Conservation (phyloP, 2,888 invertebrate species). For the Trachelus iudaicus region DNA sequence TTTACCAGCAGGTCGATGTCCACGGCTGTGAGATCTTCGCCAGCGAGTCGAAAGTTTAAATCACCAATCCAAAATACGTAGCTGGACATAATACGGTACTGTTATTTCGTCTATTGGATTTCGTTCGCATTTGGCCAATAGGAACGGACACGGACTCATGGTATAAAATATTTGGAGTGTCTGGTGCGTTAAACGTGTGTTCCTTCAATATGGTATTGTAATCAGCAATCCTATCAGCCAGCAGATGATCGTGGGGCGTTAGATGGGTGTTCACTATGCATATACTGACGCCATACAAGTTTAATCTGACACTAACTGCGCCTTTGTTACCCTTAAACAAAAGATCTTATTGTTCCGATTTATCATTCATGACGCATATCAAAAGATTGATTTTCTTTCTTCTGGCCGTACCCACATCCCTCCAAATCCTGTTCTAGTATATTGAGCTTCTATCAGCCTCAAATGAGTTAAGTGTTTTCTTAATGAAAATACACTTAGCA, state of each 20-base stretch:
- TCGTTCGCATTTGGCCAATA: constrained; percentile 20
- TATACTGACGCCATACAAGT: constrained; percentile 87
- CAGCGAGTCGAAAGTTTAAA: constrained; percentile 84
- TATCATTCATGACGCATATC: constrained; percentile 9
- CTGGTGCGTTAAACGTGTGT: constrained; percentile 81
- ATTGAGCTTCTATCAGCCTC: constrained; percentile 86
- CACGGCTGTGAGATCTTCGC: constrained; percentile 72
- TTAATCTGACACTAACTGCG: constrained; percentile 88
- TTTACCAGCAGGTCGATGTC: constrained; percentile 76
- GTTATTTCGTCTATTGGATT: not conserved
- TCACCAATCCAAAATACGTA: constrained; percentile 95
- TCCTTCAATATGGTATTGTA: constrained; percentile 87
- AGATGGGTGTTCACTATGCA: constrained; percentile 92
- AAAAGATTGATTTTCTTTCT: not conserved
- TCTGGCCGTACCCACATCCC: constrained; percentile 86
- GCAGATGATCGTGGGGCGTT: constrained; percentile 87
- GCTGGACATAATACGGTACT: constrained; percentile 66
- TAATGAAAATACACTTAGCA: constrained; percentile 82
- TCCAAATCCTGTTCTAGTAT: constrained; percentile 89
- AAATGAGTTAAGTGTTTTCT: constrained; percentile 84
- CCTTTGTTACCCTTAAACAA: constrained; percentile 91
- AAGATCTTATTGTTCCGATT: not conserved
- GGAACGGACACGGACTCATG: constrained; percentile 80
- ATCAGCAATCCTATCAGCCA: constrained; percentile 87
- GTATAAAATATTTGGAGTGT: constrained; percentile 86